Conservation (phyloP, 2,113 vertebrate species). For the Hemichromis elongatus region DNA sequence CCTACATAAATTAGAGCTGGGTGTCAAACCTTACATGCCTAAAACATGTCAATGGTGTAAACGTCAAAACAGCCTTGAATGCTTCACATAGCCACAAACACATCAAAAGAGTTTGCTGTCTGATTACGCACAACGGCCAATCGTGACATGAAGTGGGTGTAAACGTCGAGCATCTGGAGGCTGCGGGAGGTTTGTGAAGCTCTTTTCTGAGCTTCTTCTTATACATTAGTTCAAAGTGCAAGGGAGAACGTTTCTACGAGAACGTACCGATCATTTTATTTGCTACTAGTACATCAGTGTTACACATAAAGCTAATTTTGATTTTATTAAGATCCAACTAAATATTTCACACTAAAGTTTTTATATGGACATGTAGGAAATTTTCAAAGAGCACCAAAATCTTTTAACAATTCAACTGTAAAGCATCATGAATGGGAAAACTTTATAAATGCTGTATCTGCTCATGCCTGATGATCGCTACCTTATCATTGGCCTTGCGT, state of each 20-base stretch:
- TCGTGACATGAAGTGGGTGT: not conserved
- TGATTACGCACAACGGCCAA: not conserved
- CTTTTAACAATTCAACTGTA: no score
- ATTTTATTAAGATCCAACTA: not conserved
- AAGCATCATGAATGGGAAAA: not conserved
- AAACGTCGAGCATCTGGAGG: not conserved
- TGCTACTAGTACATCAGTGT: not conserved
- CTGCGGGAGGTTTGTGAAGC: not conserved
- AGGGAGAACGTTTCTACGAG: not conserved
- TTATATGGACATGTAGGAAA: not conserved
- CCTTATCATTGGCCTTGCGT: not conserved
- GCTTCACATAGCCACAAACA: not conserved
- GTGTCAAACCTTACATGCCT: not conserved
- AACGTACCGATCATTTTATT: not conserved
- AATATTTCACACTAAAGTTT: not conserved
- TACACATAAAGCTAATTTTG: fast-evolving
- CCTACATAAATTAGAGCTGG: not conserved
- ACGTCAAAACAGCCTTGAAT: not conserved
- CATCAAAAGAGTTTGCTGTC: no score
- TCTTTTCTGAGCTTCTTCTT: not conserved
- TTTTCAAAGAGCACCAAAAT: not conserved
- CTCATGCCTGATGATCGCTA: not conserved
- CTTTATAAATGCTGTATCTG: not conserved
- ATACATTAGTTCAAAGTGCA: not conserved
- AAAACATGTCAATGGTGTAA: fast-evolving